These are phyloP conservation scores for Oncorhynchus nerka DNA, from an alignment of 2,113 vertebrate genomes.

Conservation along the genomic window DNA sequence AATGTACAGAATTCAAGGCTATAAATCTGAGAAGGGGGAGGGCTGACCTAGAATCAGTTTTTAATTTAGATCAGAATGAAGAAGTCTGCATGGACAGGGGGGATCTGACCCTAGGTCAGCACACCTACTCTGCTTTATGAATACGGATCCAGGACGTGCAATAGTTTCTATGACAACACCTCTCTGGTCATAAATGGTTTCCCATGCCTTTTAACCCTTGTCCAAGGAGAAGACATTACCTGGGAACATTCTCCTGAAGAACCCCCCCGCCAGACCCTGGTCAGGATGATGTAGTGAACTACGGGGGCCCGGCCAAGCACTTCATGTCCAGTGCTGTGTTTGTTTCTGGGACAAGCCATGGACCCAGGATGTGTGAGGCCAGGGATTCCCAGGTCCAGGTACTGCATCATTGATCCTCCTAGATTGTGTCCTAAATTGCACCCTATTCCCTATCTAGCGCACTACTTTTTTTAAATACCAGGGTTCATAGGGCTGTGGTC, in stretches of 20 bases:
- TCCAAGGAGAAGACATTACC: conserved; percentile 65
- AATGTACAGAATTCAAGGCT: conserved; percentile 47
- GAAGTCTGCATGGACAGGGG: background rate
- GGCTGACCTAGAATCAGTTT: no score
- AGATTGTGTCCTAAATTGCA: no score
- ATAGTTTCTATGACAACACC: background rate
- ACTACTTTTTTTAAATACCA: no score
- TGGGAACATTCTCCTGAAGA: conserved; percentile 64
- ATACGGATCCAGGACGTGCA: no score
- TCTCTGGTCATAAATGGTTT: background rate
- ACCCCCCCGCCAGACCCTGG: conserved; percentile 71
- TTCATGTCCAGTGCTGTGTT: conserved; percentile 71
- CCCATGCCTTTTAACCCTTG: no score
- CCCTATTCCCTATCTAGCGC: no score
- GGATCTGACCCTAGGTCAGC: background rate
- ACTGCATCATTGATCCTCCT: background rate
- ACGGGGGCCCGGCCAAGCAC: conserved; percentile 41
- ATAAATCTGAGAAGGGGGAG: background rate
- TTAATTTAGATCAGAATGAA: no score
- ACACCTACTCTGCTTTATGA: no score
- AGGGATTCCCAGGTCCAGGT: conserved; percentile 76
- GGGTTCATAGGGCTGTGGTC: no score
- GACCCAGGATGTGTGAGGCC: background rate
- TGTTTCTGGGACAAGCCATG: conserved; percentile 67
- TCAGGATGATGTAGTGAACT: conserved; percentile 65